Evolutionary conservation across 2,888 invertebrate genomes (phyloP).

Genomic region (Tortricodes alternella): DNA sequence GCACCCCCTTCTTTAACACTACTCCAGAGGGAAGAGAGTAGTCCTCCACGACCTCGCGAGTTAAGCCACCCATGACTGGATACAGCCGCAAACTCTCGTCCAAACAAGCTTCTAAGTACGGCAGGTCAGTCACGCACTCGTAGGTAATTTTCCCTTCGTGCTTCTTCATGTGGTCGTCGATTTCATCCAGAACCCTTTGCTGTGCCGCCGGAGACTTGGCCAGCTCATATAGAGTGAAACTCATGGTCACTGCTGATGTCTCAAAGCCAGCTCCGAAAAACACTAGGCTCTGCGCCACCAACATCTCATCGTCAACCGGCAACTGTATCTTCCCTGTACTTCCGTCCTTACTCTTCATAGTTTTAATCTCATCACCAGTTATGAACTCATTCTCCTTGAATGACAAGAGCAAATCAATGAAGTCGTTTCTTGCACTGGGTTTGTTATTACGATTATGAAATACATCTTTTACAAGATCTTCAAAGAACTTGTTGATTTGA

Average conservation of each 20-base stretch:
- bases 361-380: slow-evolving; percentile 50
- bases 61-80: slow-evolving; percentile 54
- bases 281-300: slow-evolving; percentile 72
- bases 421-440: slow-evolving; percentile 14
- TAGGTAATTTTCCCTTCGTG: slow-evolving; percentile 43
- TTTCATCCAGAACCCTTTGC: slow-evolving; percentile 44
- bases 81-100: slow-evolving; percentile 57
- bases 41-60: slow-evolving; percentile 57
- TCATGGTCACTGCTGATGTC: slow-evolving; percentile 51
- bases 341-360: slow-evolving; percentile 38
- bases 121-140: slow-evolving; percentile 51
- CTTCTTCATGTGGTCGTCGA: slow-evolving; percentile 47
- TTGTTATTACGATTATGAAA: slow-evolving; percentile 8
- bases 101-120: slow-evolving; percentile 53
- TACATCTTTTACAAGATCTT: neutral
- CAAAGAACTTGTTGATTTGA: neutral
- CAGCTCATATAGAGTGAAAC: slow-evolving; percentile 50
- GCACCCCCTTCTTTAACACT: slow-evolving; percentile 51
- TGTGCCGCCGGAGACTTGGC: slow-evolving; percentile 50
- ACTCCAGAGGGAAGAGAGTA: slow-evolving; percentile 57
- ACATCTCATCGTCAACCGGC: slow-evolving; percentile 51
- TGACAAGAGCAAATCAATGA: slow-evolving; percentile 40
- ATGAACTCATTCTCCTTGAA: slow-evolving; percentile 48
- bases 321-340: slow-evolving; percentile 33
- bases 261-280: slow-evolving; percentile 69